phyloP scores from a whole-genome alignment of 2,797 vertebrate genomes.

The Enteromius argenteus region DNA sequence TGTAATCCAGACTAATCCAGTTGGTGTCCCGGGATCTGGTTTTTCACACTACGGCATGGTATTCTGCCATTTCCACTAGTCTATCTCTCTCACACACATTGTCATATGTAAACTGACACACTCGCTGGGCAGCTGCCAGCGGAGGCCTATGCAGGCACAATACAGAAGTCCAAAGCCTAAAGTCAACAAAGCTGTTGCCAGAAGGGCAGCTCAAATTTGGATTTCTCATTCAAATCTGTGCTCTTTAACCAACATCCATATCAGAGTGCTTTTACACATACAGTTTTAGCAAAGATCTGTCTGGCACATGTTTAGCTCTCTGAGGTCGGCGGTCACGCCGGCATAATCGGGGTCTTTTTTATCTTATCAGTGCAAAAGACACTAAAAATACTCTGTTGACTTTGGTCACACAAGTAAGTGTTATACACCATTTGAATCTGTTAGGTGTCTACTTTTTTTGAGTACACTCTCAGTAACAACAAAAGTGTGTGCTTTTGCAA shows the following conservation, averaged over 20 bases:
- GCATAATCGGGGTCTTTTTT: too few species aligned
- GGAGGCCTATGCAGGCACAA: constrained; percentile 32
- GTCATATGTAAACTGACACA: constrained; percentile 31
- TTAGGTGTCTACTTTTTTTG: too few species aligned
- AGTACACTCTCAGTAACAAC: too few species aligned
- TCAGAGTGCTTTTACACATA: background rate
- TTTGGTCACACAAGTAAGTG: too few species aligned
- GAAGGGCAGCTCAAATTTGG: background rate
- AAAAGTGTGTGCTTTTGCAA: too few species aligned
- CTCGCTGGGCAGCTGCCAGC: constrained; percentile 34
- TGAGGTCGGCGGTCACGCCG: too few species aligned
- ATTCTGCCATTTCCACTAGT: constrained; percentile 65
- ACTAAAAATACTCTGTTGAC: too few species aligned
- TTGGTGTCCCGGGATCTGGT: constrained; percentile 74
- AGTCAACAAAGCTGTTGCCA: constrained; percentile 37
- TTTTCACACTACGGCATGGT: constrained; percentile 73
- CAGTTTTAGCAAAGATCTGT: background rate
- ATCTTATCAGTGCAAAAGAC: too few species aligned
- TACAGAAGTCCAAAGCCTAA: constrained; percentile 28
- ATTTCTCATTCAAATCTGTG: constrained; percentile 16
- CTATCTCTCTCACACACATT: constrained; percentile 49
- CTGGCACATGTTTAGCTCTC: background rate
- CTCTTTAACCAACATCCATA: constrained; percentile 16
- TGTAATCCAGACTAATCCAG: constrained; percentile 84
- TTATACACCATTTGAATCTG: too few species aligned